These are phyloP conservation scores for Idaea biselata DNA, from an alignment of 2,888 invertebrate species.

Conservation along the genomic window DNA sequence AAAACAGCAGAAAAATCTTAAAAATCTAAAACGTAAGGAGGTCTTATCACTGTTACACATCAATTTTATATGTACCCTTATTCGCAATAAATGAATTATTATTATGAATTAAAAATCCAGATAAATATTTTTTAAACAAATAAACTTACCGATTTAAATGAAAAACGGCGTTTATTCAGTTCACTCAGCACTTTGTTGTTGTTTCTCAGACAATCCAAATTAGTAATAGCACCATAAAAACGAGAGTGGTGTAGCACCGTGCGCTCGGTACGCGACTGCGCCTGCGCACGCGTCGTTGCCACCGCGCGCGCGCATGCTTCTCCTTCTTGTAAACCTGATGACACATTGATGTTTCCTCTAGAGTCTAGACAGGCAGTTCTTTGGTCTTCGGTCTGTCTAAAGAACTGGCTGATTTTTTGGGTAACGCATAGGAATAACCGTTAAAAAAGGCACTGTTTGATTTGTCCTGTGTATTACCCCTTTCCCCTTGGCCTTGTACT, in stretches of 20 bases:
- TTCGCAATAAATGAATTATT: no score
- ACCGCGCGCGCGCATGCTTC: constrained; percentile 50
- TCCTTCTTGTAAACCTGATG: constrained; percentile 25
- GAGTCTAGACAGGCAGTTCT: constrained; percentile 17
- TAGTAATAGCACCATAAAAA: constrained; percentile 40
- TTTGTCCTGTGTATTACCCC: background rate
- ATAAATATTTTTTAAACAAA: background rate
- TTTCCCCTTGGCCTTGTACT: no score
- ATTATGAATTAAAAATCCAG: no score
- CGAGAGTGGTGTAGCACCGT: constrained; percentile 37
- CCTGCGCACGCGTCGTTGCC: constrained; percentile 49
- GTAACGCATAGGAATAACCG: no score
- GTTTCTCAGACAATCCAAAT: constrained; percentile 38
- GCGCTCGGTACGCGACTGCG: constrained; percentile 33
- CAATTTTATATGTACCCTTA: no score
- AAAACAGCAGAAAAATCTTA: no score
- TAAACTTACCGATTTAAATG: constrained; percentile 18
- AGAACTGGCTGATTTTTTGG: no score
- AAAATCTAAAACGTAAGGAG: no score
- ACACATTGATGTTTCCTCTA: constrained; percentile 15
- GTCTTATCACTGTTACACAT: no score
- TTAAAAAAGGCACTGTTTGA: background rate
- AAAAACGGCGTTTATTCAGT: background rate
- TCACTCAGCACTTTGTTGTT: constrained; percentile 10
- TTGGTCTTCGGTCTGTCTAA: no score